Evolutionary conservation across 2,888 invertebrate species (phyloP).

Genomic region (Operophtera brumata): DNA sequence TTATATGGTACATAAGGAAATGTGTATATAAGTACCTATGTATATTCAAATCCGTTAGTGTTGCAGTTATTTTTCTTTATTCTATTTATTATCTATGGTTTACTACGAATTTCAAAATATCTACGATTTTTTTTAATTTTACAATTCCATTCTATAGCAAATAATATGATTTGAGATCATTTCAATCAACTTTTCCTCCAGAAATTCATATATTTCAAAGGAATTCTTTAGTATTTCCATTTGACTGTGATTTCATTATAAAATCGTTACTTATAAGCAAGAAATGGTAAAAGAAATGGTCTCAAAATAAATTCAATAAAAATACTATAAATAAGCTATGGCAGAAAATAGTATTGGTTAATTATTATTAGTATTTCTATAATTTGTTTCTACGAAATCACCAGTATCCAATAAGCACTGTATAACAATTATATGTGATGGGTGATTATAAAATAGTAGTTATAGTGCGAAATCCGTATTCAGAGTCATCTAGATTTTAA

Average conservation of each 20-base stretch:
- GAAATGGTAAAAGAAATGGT: constrained; percentile 6
- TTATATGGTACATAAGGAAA: constrained; percentile 34
- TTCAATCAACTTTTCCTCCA: constrained; percentile 20
- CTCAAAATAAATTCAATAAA: constrained; percentile 3
- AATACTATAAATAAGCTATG: constrained; percentile 20
- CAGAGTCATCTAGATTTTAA: no score
- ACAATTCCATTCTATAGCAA: constrained; percentile 56
- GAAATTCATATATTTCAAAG: background rate
- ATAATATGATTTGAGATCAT: constrained; percentile 31
- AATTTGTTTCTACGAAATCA: constrained; percentile 27
- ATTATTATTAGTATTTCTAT: constrained; percentile 12
- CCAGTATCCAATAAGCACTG: no score
- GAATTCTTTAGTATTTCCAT: background rate
- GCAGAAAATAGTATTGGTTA: constrained; percentile 12
- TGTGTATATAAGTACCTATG: constrained; percentile 28
- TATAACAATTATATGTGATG: background rate
- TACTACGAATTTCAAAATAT: constrained; percentile 51
- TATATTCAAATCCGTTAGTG: constrained; percentile 76
- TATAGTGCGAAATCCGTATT: no score
- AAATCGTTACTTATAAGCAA: background rate
- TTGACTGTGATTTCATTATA: background rate
- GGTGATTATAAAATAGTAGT: constrained; percentile 4
- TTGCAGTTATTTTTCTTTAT: constrained; percentile 64
- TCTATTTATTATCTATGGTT: constrained; percentile 46
- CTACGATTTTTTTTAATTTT: constrained; percentile 53